Percentiles rank a stretch among this genome's conserved stretches.
Evolutionary conservation across 1,140 invertebrate genomes (phyloP).

Genomic region (Drosophila watanabei): DNA sequence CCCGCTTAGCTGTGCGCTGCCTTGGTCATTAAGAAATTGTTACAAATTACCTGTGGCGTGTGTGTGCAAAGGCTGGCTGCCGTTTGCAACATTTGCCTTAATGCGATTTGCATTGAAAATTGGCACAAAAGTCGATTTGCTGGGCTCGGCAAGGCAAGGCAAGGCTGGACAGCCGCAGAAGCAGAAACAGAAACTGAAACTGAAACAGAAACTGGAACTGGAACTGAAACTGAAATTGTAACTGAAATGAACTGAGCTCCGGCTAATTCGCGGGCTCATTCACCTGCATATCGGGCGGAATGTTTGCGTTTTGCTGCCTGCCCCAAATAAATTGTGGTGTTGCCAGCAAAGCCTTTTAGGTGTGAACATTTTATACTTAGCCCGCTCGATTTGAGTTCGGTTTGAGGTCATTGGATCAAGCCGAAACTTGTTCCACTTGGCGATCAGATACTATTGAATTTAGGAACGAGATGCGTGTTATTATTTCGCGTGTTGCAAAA

Average conservation of each 20-base stretch:
- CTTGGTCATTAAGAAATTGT: slow-evolving; percentile 62
- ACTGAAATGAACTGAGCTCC: slow-evolving; percentile 27
- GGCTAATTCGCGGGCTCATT: slow-evolving; percentile 40
- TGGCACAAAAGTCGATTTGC: slow-evolving; percentile 65
- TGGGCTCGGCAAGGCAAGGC: slow-evolving; percentile 52
- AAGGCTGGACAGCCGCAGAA: slow-evolving; percentile 11
- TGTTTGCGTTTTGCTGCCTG: slow-evolving; percentile 30
- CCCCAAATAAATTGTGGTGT: slow-evolving; percentile 34
- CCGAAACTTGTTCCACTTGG: slow-evolving; percentile 30
- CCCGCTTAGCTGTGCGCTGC: slow-evolving; percentile 17
- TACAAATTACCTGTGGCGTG: slow-evolving; percentile 62
- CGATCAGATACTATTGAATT: slow-evolving; percentile 36
- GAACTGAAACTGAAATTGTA: slow-evolving; percentile 32
- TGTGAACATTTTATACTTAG: slow-evolving; percentile 54
- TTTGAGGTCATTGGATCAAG: slow-evolving; percentile 55
- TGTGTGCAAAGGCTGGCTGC: slow-evolving; percentile 49
- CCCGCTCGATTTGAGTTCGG: slow-evolving; percentile 31
- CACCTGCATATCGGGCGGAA: slow-evolving; percentile 46
- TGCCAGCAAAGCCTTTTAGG: slow-evolving; percentile 46
- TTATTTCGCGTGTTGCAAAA: slow-evolving; percentile 23
- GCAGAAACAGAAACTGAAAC: slow-evolving; percentile 14
- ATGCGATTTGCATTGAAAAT: slow-evolving; percentile 68
- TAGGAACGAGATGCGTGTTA: slow-evolving; percentile 43
- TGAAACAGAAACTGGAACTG: slow-evolving; percentile 11
- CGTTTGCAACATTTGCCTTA: slow-evolving; percentile 67